Evolutionary conservation across 2,113 vertebrate species (phyloP).

Genomic region (Festucalex cinctus): DNA sequence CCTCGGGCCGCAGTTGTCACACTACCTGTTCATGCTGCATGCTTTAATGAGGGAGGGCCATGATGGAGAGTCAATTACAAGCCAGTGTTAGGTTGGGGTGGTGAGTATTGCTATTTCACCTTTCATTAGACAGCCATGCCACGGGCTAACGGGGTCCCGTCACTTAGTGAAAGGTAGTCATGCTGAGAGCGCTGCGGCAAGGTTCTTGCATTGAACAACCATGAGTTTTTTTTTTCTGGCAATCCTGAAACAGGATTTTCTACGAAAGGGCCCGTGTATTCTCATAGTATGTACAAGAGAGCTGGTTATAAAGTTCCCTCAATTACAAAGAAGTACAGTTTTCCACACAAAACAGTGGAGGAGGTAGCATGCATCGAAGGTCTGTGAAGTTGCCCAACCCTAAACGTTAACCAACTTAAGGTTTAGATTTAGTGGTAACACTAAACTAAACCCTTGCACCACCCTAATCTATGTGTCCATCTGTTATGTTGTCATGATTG

Average conservation of each 20-base stretch:
- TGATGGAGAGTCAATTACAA: conserved; percentile 69
- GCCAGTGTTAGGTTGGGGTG: conserved; percentile 31
- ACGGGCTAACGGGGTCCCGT: conserved; percentile 56
- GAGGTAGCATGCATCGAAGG: too few relatives aligned
- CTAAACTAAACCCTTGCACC: too few relatives aligned
- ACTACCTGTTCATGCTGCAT: conserved; percentile 54
- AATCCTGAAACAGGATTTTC: background rate
- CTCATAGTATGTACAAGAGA: too few relatives aligned
- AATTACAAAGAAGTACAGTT: too few relatives aligned
- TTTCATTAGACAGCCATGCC: conserved; percentile 64
- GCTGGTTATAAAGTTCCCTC: too few relatives aligned
- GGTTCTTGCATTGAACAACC: conserved; percentile 28
- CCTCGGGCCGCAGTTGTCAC: conserved; percentile 46
- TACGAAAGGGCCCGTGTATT: background rate
- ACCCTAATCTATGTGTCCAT: too few relatives aligned
- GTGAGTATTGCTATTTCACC: conserved; percentile 61
- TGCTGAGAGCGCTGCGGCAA: conserved; percentile 27
- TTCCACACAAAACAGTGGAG: too few relatives aligned
- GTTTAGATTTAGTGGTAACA: too few relatives aligned
- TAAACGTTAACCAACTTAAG: too few relatives aligned
- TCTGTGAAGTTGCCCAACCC: too few relatives aligned
- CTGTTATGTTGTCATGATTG: too few relatives aligned
- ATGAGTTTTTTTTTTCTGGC: background rate
- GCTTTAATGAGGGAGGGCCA: conserved; percentile 60
- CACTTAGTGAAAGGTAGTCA: conserved; percentile 52